Base-by-base conservation (phyloP, 2,113 vertebrate genomes). In the Eupsittula cactorum region DNA sequence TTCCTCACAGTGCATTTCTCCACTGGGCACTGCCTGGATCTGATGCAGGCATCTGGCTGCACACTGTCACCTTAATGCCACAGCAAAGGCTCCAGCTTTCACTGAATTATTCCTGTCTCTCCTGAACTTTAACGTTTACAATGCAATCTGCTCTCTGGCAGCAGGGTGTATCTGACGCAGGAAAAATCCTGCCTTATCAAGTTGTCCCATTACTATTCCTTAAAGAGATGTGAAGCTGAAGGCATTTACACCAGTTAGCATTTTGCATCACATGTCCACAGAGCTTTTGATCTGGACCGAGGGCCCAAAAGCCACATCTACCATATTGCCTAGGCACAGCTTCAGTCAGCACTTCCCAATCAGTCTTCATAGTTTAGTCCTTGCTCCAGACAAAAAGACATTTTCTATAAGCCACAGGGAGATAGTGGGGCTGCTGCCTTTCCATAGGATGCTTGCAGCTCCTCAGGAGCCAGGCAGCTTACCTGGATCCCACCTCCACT, bases 261-360 rank as follows among this genome's bases (percentile, higher is more conserved):
- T 55, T 64, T 23, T 29, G 25, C 19, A 7, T 84, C 84, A 75
- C 25, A 17, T 12, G 55, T 74, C 31, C 46, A 59, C 28, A 78
- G 60, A 91, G 60, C 29, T 85, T 82, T 67, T 60, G 31, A 68
- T 79, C 13, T 47, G 35, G 35, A 75, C 39, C 44, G 53, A 47
- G 29, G 65, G 50, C 46, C 24, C 15, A 42, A 52, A 86, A 93
- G 52, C 62, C 52, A 71, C 57, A 73, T 64, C 35, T 33, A 71
- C 31, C 12, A 12, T 29, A 81, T 29, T 4, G 5, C 13, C 14
- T 27, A 65, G 59, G 35, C 0, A 0, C 50, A 78, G 81, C 60
- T 84, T 37, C 53, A 44, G 21, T 63, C 77, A 59, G 55, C 65
- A 47, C 23, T 64, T 79, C 52, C 50, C 55, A 92, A 73, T 12